A percentile compares a stretch with the other conserved stretches of the same genome.
Evolutionary conservation across 2,113 vertebrate genomes (phyloP).

Genomic region (Pangasianodon hypophthalmus): DNA sequence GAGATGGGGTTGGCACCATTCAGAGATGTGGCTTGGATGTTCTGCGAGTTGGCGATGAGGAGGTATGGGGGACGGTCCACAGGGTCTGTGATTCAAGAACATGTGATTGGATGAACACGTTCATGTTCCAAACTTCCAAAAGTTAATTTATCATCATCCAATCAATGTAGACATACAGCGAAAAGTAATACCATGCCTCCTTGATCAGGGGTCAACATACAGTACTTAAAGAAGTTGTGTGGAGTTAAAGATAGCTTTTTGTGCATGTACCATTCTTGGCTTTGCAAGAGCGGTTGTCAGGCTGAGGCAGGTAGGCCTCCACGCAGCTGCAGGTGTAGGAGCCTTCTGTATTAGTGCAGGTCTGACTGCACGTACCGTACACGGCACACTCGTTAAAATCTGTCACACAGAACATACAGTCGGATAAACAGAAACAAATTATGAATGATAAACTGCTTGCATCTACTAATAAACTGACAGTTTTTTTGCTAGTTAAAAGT

Average conservation of each 20-base stretch:
- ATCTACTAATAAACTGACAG: neutral
- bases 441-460: neutral
- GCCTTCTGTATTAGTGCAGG: conserved; percentile 85
- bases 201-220: neutral
- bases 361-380: conserved; percentile 96
- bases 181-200: neutral
- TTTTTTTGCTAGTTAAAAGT: neutral
- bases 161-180: neutral
- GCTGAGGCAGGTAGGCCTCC: conserved; percentile 92
- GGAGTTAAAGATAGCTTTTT: neutral
- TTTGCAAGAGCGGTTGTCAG: conserved; percentile 96
- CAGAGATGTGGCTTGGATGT: conserved; percentile 90
- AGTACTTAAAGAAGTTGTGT: neutral
- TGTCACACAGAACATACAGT: conserved; percentile 55
- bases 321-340: conserved; percentile 92
- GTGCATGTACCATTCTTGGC: conserved; percentile 88
- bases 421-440: neutral
- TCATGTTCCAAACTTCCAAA: neutral
- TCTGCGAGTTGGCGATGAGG: conserved; percentile 93
- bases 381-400: conserved; percentile 92
- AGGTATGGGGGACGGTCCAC: conserved; percentile 90
- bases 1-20: conserved; percentile 83
- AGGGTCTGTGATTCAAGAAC: conserved; percentile 69
- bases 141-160: neutral
- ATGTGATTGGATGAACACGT: neutral